Evolutionary conservation across 2,888 invertebrate genomes (phyloP), one percentile per base, ranked within the genome.

Genomic region (Poecilus cupreus): DNA sequence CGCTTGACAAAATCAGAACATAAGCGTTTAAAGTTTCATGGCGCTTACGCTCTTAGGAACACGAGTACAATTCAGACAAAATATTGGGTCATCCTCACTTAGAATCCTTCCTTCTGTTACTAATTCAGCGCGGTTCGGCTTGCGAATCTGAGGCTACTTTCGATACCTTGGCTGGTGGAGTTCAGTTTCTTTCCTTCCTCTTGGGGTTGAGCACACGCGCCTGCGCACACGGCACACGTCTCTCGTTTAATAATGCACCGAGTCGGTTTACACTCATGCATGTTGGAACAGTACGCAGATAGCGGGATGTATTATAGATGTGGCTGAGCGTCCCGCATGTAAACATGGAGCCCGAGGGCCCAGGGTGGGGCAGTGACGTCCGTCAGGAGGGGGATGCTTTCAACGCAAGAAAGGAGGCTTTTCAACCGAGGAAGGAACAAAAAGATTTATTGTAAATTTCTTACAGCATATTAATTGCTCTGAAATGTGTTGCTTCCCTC

Each of bases 241-340:
- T 84, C 82, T 84, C 84, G 84, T 84, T 85, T 85, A 87, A 88
- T 87, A 88, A 88, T 87, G 86, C 85, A 88, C 85, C 85, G 85
- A 83, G 84, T 82, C 86, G 86, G 86, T 87, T 86, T 86, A 85
- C 86, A 87, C 85, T 86, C 87, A 87, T 88, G 84, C 87, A 88
- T 87, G 85, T 88, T 88, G 88, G 87, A 88, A 87, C 85, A 86
- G 86, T 84, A 88, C 87, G 87, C 87, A 88, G 88, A 88, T 88
- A 88, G 87, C 86, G 85, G 86, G 86, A 87, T 88, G 85, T 88
- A 88, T 88, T 88, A 88, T 88, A 87, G 86, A 88, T 87, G 86
- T 85, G 83, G 83, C 86, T 26, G 70, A 57, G 57, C 20, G 80
- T 16, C 51, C 54, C 54, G 39, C 79, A 86, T 87, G 87, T 87